phyloP scores from a whole-genome alignment of 2,888 invertebrate species.

The Argyresthia goedartella region DNA sequence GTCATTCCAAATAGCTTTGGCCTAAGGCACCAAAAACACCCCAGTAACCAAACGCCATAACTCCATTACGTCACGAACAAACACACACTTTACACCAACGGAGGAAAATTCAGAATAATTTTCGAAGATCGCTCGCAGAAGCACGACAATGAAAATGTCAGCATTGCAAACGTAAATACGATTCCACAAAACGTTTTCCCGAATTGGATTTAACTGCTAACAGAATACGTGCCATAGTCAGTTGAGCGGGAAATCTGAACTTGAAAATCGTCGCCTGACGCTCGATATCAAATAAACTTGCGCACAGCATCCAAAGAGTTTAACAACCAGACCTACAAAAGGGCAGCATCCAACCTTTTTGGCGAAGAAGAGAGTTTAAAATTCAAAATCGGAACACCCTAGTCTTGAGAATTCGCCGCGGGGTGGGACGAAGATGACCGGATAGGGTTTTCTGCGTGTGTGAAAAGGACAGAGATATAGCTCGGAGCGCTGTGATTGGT shows the following conservation, averaged over 20 bases:
- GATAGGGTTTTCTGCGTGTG: constrained; percentile 31
- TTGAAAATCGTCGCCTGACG: constrained; percentile 71
- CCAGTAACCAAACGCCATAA: constrained; percentile 20
- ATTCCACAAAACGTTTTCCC: constrained; percentile 38
- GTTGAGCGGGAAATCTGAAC: constrained; percentile 60
- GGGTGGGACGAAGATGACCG: constrained; percentile 49
- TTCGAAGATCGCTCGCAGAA: constrained; percentile 24
- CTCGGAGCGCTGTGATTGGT: constrained; percentile 72
- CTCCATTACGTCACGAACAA: no score
- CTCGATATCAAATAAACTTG: constrained; percentile 69
- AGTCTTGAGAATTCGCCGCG: constrained; percentile 64
- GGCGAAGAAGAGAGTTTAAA: constrained; percentile 37
- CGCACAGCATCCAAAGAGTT: constrained; percentile 37
- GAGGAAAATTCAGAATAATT: no score
- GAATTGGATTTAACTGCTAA: constrained; percentile 39
- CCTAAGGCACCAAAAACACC: constrained; percentile 33
- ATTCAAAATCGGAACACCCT: constrained; percentile 11
- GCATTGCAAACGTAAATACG: constrained; percentile 67
- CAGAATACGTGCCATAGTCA: constrained; percentile 54
- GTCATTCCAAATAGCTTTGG: constrained; percentile 71
- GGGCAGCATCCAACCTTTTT: constrained; percentile 23
- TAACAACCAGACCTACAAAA: constrained; percentile 23
- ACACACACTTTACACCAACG: no score
- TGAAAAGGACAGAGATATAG: constrained; percentile 50
- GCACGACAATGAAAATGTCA: constrained; percentile 69